These are phyloP conservation scores for Arion vulgaris DNA, from an alignment of 1,140 invertebrate species.

Conservation along the genomic window DNA sequence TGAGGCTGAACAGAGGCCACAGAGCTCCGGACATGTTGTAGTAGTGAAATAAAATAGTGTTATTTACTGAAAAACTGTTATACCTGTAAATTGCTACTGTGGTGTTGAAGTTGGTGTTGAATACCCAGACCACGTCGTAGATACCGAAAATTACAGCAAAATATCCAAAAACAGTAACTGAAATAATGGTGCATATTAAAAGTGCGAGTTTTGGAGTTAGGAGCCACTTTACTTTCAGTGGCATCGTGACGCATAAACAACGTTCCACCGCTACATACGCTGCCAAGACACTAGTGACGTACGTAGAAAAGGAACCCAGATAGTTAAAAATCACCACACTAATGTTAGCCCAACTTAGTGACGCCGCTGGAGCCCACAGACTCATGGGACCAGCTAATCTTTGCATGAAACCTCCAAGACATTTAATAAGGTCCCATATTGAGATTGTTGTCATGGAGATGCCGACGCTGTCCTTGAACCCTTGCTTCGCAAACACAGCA, in stretches of 20 bases:
- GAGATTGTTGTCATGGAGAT: slow-evolving; percentile 36
- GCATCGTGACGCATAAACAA: slow-evolving; percentile 31
- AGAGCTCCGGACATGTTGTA: slow-evolving; percentile 34
- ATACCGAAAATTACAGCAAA: slow-evolving; percentile 38
- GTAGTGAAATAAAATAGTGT: slow-evolving; percentile 12
- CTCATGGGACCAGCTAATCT: slow-evolving; percentile 16
- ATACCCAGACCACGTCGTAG: slow-evolving; percentile 34
- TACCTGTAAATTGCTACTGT: slow-evolving; percentile 20
- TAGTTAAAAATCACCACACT: slow-evolving; percentile 30
- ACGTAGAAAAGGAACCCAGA: slow-evolving; percentile 29
- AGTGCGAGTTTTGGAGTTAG: slow-evolving; percentile 20
- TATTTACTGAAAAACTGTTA: slow-evolving; percentile 16
- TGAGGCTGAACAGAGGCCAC: slow-evolving; percentile 25
- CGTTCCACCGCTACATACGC: slow-evolving; percentile 35
- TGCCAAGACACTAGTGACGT: slow-evolving; percentile 33
- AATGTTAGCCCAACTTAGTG: slow-evolving; percentile 24
- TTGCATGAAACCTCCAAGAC: slow-evolving; percentile 30
- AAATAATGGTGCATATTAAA: neutral
- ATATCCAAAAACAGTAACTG: slow-evolving; percentile 25
- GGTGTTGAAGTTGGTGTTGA: slow-evolving; percentile 3
- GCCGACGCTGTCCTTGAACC: slow-evolving; percentile 29
- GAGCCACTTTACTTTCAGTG: slow-evolving; percentile 20
- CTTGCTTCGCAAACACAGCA: slow-evolving; percentile 33
- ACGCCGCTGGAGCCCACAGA: neutral
- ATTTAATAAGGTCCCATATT: slow-evolving; percentile 30